These are phyloP conservation scores for Brachionus rotundiformis DNA, from an alignment of 1,140 invertebrate species.

Conservation along the genomic window DNA sequence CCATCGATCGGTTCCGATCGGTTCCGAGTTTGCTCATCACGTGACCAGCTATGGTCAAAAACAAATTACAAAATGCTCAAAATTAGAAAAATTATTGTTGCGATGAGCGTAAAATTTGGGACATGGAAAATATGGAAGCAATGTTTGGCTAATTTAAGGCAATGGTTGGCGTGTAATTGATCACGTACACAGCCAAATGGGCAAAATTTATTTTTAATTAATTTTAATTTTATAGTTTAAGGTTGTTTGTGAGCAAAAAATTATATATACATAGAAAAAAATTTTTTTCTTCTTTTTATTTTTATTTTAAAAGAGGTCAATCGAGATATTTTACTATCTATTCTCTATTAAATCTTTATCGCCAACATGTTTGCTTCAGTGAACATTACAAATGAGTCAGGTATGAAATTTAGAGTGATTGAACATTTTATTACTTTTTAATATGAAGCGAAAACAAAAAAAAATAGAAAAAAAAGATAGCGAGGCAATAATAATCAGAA, in stretches of 20 bases:
- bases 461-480: background rate
- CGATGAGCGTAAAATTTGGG: too few relatives aligned
- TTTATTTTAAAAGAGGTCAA: background rate
- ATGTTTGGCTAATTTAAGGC: too few relatives aligned
- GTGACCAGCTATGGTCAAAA: background rate
- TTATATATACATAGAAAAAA: too few relatives aligned
- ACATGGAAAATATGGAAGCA: background rate
- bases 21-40: too few relatives aligned
- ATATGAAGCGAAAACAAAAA: background rate
- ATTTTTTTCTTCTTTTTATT: background rate
- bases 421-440: conserved; percentile 11
- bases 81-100: too few relatives aligned
- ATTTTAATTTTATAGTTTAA: conserved; percentile 5
- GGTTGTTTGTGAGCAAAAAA: background rate
- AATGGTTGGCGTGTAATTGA: background rate
- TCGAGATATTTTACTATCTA: conserved; percentile 19
- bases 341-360: conserved; percentile 10
- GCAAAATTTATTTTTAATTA: conserved; percentile 20
- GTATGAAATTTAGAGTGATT: background rate
- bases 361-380: background rate
- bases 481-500: background rate
- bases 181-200: background rate
- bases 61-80: too few relatives aligned
- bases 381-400: conserved; percentile 33
- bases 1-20: background rate